These are phyloP conservation scores for Bolborhynchus lineola DNA, from an alignment of 2,113 vertebrate species.

Conservation along the genomic window DNA sequence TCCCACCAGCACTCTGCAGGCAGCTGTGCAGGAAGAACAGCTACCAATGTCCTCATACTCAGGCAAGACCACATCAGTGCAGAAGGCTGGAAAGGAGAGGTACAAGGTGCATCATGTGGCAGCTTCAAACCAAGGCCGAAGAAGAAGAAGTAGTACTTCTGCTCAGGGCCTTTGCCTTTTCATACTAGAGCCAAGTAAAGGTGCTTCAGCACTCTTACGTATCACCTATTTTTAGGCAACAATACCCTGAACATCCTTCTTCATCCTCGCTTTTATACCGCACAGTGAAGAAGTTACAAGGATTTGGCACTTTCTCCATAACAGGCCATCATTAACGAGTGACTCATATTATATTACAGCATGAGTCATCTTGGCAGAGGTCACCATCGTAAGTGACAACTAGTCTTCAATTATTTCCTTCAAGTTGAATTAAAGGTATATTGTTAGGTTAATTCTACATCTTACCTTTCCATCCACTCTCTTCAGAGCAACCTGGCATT, in stretches of 20 bases:
- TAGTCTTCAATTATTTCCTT: slow-evolving; percentile 56
- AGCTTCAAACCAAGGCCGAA: neutral
- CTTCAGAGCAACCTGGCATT: slow-evolving; percentile 6
- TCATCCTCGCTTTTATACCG: neutral
- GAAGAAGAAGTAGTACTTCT: neutral
- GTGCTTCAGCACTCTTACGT: neutral
- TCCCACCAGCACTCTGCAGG: neutral
- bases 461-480: neutral
- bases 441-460: slow-evolving; percentile 49
- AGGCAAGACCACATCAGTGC: neutral
- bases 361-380: slow-evolving; percentile 57
- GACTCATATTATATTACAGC: slow-evolving; percentile 53
- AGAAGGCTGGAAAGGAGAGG: neutral
- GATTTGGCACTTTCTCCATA: slow-evolving; percentile 27
- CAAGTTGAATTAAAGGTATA: slow-evolving; percentile 44
- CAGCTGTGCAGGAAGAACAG: neutral
- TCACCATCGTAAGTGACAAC: slow-evolving; percentile 34
- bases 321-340: slow-evolving; percentile 46
- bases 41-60: neutral
- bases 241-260: neutral
- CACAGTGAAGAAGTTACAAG: neutral
- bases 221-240: neutral
- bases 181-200: neutral
- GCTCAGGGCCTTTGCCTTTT: neutral
- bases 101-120: rapidly evolving